Base-by-base conservation (phyloP, 2,888 invertebrate species). In the Tachina fera region DNA sequence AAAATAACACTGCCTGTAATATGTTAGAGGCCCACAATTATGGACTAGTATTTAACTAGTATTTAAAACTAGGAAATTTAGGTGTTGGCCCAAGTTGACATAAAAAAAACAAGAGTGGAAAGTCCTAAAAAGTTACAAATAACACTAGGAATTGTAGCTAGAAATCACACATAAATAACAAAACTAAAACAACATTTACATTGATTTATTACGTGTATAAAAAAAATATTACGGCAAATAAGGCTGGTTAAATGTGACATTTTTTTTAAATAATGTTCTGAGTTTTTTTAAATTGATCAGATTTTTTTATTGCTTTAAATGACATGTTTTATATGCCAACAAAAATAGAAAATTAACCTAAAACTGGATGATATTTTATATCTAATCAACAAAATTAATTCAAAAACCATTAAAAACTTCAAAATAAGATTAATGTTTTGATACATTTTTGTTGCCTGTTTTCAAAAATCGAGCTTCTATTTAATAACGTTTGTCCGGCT, bases 401-500 rank as follows among this genome's bases (percentile, higher is more conserved):
- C 22, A 61, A 56, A n/a, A 63, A 39, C 39, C 56, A 47, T 6
- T 51, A 9, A 56, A 58, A 63, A 58, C 39, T 63, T 63, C 51
- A 22, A 82, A 65, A 43, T 63, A 85, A 78, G 82, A 85, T 85
- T 85, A 75, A 85, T 85, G 75, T 75, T 4, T 71, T 82, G 82
- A 79, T 78, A 71, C 63, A 75, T 82, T 78, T 81, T 45, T 76
- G 58, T 45, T 51, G 16, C 45, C 53, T 10, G 31, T 56, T 56
- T 41, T 51, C n/a, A 11, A 58, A 31, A 49, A 41, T 56, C 19
- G 1, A 22, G 39, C 22, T 47, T 22, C 58, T 31, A 13, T 43
- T 63, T 45, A 22, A 31, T 67, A 31, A 41, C 9, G 53, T 45
- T 22, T 43, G 1, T 61, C 49, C 45, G n/a, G n/a, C 9, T 43